Evolutionary conservation across 2,113 vertebrate species (phyloP), one percentile per base, ranked within the genome.

Genomic region (Pterocles burchelli): DNA sequence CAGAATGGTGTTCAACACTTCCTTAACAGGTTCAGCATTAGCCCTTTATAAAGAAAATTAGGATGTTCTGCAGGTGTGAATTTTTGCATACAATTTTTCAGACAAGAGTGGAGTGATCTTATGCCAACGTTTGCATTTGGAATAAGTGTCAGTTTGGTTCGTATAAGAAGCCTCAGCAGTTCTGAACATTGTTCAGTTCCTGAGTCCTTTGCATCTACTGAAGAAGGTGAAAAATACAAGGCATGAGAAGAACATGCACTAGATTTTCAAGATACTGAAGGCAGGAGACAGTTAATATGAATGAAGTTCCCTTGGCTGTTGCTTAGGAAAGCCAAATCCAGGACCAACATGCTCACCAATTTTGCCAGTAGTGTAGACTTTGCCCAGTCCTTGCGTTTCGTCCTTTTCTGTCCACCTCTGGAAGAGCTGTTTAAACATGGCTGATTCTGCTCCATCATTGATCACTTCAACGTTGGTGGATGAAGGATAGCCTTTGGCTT

Each of bases 391-490:
- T 63, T 98, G 98, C 0, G 98, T 98, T 95, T 98, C 98, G 0
- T 96, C 92, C 67, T 97, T 98, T 28, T 98, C 99, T 13, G 55
- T 98, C 99, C 99, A 99, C 76, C 97, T 98, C 94, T 98, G 98
- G 97, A 99, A 99, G 49, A 99, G 97, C 65, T 99, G 99, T 58
- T 99, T 99, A 93, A 99, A 99, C 98, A 99, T 98, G 31, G 98
- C 98, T 8, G 99, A 99, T 88, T 99, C 99, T 19, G 98, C 98
- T 41, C 98, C 98, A 11, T 99, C 99, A 7, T 93, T 97, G 95
- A 99, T 98, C 88, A 99, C 98, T 85, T 99, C 98, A 49, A 99
- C 83, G 1, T 97, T 98, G 52, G 99, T 99, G 80, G 95, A 98
- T 11, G 98, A 21, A 29, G 99, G 98, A 81, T 99, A 99, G 36